Percentiles rank a stretch among this genome's conserved stretches.
Conservation (phyloP, 2,888 invertebrate genomes). For the Pardosa pseudoannulata region DNA sequence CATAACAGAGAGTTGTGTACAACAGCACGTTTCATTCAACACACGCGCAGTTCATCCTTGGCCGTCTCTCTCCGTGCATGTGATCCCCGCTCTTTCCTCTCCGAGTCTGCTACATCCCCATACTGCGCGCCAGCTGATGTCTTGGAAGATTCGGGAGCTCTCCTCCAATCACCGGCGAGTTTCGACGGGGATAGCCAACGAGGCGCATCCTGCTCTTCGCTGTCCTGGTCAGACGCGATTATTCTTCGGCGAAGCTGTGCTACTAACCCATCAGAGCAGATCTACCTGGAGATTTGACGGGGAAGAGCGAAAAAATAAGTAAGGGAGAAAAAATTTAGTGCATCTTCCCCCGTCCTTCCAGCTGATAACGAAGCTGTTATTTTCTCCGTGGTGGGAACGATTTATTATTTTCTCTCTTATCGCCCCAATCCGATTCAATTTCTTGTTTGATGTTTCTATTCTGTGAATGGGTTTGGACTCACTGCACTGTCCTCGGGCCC, state of each 20-base stretch:
- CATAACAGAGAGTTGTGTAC: no score
- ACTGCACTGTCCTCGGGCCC: no score
- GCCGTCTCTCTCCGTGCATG: background rate
- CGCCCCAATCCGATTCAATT: no score
- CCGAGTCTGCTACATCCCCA: background rate
- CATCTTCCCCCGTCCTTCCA: background rate
- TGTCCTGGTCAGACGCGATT: constrained; percentile 49
- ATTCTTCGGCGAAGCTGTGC: constrained; percentile 40
- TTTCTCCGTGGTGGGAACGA: no score
- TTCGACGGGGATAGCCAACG: constrained; percentile 27
- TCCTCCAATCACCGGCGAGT: constrained; percentile 37
- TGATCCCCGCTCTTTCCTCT: background rate
- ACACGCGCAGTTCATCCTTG: background rate
- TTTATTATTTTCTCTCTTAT: no score
- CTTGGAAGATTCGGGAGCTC: constrained; percentile 14
- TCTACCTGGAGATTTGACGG: constrained; percentile 6
- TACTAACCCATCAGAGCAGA: constrained; percentile 63
- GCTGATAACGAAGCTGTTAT: no score
- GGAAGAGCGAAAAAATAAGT: background rate
- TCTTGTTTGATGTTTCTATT: no score
- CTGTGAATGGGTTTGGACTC: no score
- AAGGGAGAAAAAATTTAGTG: background rate
- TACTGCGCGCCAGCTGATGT: constrained; percentile 18
- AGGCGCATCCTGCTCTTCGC: constrained; percentile 49
- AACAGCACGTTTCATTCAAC: background rate